Percentiles rank a stretch among this genome's conserved stretches.
Evolutionary conservation across 2,888 invertebrate genomes (phyloP).

Genomic region (Dyspetes luteomarginatus): DNA sequence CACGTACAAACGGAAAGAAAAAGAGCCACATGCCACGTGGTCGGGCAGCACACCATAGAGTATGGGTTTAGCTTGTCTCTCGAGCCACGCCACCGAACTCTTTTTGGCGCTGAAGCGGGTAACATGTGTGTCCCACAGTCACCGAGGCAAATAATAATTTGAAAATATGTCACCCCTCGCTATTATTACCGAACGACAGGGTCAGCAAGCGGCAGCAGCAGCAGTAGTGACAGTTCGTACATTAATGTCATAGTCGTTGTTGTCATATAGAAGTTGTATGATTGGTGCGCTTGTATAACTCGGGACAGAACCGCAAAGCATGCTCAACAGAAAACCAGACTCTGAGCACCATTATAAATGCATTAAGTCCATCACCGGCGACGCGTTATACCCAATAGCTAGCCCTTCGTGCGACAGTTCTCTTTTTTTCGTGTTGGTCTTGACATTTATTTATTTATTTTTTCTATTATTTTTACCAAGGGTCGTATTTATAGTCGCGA

Average conservation of each 20-base stretch:
- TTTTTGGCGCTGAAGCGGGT: slow-evolving; percentile 47
- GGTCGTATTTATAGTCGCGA: neutral
- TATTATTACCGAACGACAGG: slow-evolving; percentile 62
- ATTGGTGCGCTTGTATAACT: slow-evolving; percentile 44
- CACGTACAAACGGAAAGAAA: neutral
- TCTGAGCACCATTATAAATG: slow-evolving; percentile 79
- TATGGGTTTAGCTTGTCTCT: slow-evolving; percentile 32
- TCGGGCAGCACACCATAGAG: slow-evolving; percentile 9
- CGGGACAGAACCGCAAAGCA: slow-evolving; percentile 56
- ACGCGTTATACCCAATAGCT: slow-evolving; percentile 16
- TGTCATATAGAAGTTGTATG: slow-evolving; percentile 8
- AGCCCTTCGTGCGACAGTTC: slow-evolving; percentile 35
- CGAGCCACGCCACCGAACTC: slow-evolving; percentile 42
- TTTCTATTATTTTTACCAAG: slow-evolving; percentile 12
- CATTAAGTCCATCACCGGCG: slow-evolving; percentile 76
- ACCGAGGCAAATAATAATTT: slow-evolving; percentile 78
- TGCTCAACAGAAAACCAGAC: slow-evolving; percentile 75
- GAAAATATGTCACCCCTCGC: slow-evolving; percentile 79
- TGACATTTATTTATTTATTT: slow-evolving; percentile 15
- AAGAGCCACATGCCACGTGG: slow-evolving; percentile 55
- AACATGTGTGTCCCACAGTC: slow-evolving; percentile 74
- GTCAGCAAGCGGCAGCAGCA: slow-evolving; percentile 10
- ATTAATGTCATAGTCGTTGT: slow-evolving; percentile 49
- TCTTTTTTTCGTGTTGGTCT: slow-evolving; percentile 37
- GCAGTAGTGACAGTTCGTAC: slow-evolving; percentile 42